phyloP scores from a whole-genome alignment of 2,888 invertebrate genomes.

The Apamea crenata region DNA sequence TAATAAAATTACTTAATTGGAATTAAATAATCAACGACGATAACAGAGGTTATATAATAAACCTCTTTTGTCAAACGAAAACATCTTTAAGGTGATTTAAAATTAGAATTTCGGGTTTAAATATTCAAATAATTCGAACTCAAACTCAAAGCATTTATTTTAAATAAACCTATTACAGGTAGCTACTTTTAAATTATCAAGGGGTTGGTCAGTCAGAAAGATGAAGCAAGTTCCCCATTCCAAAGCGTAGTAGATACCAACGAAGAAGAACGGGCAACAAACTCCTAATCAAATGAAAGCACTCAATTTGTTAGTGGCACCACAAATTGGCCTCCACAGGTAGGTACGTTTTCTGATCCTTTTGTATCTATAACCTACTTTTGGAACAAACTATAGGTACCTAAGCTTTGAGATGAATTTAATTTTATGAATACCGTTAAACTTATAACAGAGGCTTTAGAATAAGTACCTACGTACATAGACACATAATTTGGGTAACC shows the following conservation, averaged over 20 bases:
- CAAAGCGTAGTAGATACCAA: too few relatives aligned
- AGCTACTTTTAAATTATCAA: too few relatives aligned
- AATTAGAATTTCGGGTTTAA: neutral
- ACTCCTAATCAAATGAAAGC: too few relatives aligned
- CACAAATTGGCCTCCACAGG: neutral
- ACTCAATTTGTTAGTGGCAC: neutral
- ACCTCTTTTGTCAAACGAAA: neutral
- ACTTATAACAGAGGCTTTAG: neutral
- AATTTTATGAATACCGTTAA: neutral
- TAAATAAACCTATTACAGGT: too few relatives aligned
- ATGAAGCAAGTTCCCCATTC: too few relatives aligned
- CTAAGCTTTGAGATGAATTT: neutral
- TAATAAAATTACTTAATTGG: neutral
- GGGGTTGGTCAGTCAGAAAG: too few relatives aligned
- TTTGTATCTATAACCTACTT: neutral
- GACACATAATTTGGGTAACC: conserved; percentile 9
- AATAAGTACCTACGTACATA: neutral
- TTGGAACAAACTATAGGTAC: neutral
- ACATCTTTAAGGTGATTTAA: neutral
- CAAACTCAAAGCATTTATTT: too few relatives aligned
- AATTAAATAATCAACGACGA: neutral
- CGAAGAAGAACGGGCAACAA: too few relatives aligned
- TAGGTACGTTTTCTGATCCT: neutral
- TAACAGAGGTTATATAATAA: neutral
- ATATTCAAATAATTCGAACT: too few relatives aligned